A percentile compares a stretch with the other conserved stretches of the same genome.
These are phyloP conservation scores for Mimas tiliae DNA, from an alignment of 2,888 invertebrate species.

Conservation along the genomic window DNA sequence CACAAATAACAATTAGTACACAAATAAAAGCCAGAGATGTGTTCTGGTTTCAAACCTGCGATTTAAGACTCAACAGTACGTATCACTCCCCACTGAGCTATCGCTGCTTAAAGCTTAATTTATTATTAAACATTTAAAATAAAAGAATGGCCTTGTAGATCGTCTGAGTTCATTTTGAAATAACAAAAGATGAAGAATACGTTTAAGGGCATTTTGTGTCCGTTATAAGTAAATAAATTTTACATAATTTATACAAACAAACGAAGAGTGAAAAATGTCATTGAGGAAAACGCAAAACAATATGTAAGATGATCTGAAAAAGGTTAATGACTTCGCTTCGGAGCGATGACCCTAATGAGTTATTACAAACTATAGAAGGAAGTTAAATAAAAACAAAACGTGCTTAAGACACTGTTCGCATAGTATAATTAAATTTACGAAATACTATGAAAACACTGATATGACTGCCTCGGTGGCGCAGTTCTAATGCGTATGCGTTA, in stretches of 20 bases:
- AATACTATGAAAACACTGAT: no score
- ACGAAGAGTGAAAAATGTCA: constrained; percentile 3
- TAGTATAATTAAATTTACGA: neutral
- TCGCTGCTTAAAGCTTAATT: no score
- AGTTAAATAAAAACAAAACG: neutral
- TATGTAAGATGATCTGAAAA: constrained; percentile 14
- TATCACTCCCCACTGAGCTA: no score
- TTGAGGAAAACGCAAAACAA: neutral
- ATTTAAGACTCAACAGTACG: no score
- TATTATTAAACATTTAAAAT: no score
- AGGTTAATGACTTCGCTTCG: neutral
- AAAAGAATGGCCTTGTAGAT: no score
- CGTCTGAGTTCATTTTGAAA: no score
- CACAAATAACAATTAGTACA: no score
- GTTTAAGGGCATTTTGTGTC: neutral
- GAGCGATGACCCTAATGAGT: neutral
- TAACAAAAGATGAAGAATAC: neutral
- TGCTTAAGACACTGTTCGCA: neutral
- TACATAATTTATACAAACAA: neutral
- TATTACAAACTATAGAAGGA: neutral
- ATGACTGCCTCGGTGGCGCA: no score
- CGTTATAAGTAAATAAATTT: constrained; percentile 1
- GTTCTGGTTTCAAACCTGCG: no score
- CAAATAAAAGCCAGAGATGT: no score
- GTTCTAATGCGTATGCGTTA: no score